Base-by-base conservation (phyloP, 2,888 invertebrate genomes). In the Xanthia togata region DNA sequence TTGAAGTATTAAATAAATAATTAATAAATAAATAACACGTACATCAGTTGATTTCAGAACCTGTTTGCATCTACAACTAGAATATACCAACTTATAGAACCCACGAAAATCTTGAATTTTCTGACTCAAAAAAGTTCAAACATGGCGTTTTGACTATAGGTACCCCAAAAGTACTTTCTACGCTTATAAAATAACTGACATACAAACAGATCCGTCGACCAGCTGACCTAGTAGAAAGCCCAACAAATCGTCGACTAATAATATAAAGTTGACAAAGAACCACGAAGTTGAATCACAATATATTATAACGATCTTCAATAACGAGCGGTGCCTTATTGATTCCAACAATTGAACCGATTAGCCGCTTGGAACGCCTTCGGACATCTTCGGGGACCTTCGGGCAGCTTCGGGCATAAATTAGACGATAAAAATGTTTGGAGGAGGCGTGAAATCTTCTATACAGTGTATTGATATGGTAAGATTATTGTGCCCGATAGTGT, bases 321-420 rank as follows among this genome's bases (percentile, higher is more conserved):
- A 84, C 90, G 73, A 71, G 85, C 86, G 86, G 86, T 85, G 89
- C 88, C 90, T 93, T 93, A 93, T 93, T 93, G 93, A 93, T 90
- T 93, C 92, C 87, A 85, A 93, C 93, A 93, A 93, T 92, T 83
- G 88, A 65, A 82, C 89, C 93, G 93, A 93, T 93, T 93, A 93
- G 90, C 89, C 87, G 87, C 26, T 82, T 79, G 73, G 47, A 82
- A 69, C 64, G 84, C 82, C 79, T 81, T 85, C 77, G 76, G 79
- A 60, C 69, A 79, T 73, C 68, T 82, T 76, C 74, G 84, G 75
- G 20, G 57, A 77, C 57, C 60, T 70, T 82, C 71, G 82, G 47
- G 35, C 69, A 63, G 17, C 70, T 77, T 77, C 70, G 73, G 57
- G 57, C 74, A 74, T 84, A 73, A 73, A 72, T 82, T 68, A 62